Evolutionary conservation across 1,140 invertebrate species (phyloP), one percentile per base, ranked within the genome.

Genomic region (Kradibia gibbosae): DNA sequence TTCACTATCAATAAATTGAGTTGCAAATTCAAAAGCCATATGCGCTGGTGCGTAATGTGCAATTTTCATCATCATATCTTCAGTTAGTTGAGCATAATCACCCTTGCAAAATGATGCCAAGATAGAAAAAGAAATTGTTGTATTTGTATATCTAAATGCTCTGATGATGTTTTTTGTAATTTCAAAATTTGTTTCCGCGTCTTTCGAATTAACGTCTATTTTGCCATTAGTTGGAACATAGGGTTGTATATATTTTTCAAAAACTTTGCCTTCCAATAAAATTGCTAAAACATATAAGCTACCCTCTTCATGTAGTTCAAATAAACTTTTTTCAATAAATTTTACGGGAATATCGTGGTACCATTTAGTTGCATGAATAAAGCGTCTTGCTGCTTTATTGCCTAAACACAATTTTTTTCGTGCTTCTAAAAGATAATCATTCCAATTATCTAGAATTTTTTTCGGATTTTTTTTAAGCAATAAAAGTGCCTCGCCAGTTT

Each of bases 381-480:
- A 82, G 10, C 50, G 73, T 11, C 28, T 55, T 1, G 80, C 73
- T 1, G 45, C 15, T 53, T 53, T 78, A 1, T 28, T 76, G 10
- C 74, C 53, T 0, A 22, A 28, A 20, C 20, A 39, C 25, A 77
- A 15, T 36, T 73, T 78, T 13, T 65, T 34, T 0, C 55, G 53
- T 0, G 75, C 74, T 20, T 78, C 67, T 0, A 1, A 3, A 13
- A 82, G 57, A 31, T 82, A 82, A 3, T 74, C 77, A 28, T 2
- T 2, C 81, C 81, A 82, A n/a, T 67, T 73, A 7, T n/a, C n/a
- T 0, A 74, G 42, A 7, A 82, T 79, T 22, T 45, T 78, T 0
- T 22, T 60, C 3, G 57, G 60, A 20, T 79, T 5, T 5, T 13
- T 48, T 2, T 39, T 74, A 0, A 82, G 28, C 2, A 78, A 4